These are phyloP conservation scores for Luehdorfia chinensis DNA, from an alignment of 1,140 invertebrate genomes.

Conservation along the genomic window DNA sequence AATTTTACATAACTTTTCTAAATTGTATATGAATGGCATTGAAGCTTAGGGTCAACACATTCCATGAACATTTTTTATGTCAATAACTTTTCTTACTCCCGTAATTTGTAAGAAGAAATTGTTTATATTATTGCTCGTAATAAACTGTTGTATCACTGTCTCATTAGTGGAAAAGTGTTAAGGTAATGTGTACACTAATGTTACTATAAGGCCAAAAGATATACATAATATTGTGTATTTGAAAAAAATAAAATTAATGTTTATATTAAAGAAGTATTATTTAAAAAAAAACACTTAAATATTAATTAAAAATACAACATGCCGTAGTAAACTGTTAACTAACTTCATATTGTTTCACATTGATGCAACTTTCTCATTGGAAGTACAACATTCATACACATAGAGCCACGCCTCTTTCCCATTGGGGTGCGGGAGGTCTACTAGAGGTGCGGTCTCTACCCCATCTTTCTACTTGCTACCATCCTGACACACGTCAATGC, in stretches of 20 bases:
- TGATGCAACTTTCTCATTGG: no score
- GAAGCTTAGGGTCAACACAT: conserved; percentile 48
- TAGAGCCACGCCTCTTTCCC: no score
- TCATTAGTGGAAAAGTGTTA: conserved; percentile 57
- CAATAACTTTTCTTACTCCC: conserved; percentile 43
- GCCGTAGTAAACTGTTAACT: no score
- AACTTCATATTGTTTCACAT: no score
- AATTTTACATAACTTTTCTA: conserved; percentile 13
- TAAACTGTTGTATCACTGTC: conserved; percentile 67
- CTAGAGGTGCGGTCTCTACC: no score
- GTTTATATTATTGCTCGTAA: conserved; percentile 53
- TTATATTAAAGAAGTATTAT: conserved; percentile 33
- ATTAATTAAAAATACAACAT: no score
- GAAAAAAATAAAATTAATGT: conserved; percentile 59
- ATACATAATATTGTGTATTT: conserved; percentile 72
- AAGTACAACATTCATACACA: no score
- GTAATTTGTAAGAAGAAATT: conserved; percentile 47
- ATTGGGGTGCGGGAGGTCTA: no score
- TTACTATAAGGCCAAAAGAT: conserved; percentile 71
- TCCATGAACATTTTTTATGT: conserved; percentile 40
- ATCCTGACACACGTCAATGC: no score
- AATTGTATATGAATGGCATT: conserved; percentile 50
- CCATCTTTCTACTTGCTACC: no score
- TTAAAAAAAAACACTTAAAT: no score
- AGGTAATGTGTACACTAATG: conserved; percentile 61